These are phyloP conservation scores for Spodoptera litura DNA, from an alignment of 1,140 invertebrate species.

Conservation along the genomic window DNA sequence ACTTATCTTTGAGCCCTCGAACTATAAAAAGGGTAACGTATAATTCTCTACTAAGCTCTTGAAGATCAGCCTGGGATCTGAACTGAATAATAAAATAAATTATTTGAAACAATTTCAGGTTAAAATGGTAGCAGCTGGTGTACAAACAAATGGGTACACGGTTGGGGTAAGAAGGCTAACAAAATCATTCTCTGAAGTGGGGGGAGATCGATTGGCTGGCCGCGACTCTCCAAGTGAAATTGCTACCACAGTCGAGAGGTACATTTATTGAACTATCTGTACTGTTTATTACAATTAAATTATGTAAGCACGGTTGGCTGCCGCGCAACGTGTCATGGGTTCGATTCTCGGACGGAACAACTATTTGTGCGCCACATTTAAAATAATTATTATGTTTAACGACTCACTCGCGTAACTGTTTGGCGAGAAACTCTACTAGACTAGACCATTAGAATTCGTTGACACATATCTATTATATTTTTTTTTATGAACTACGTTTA, in stretches of 20 bases:
- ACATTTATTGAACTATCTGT: constrained; percentile 29
- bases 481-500: no score
- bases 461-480: no score
- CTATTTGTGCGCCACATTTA: no score
- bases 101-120: constrained; percentile 84
- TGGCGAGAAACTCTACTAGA: no score
- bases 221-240: constrained; percentile 71
- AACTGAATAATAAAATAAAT: constrained; percentile 8
- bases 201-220: constrained; percentile 82
- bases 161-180: constrained; percentile 89
- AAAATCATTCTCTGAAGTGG: constrained; percentile 94
- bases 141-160: constrained; percentile 93
- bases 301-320: no score
- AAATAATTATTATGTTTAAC: no score
- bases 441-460: no score
- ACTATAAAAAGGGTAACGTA: constrained; percentile 87
- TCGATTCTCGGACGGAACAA: no score
- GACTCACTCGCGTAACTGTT: no score
- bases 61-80: neutral
- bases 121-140: constrained; percentile 95
- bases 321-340: no score
- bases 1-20: constrained; percentile 92
- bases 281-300: neutral
- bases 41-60: neutral
- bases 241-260: constrained; percentile 74